Evolutionary conservation across 2,797 vertebrate species (phyloP).

Genomic region (Urosaurus nigricauda): DNA sequence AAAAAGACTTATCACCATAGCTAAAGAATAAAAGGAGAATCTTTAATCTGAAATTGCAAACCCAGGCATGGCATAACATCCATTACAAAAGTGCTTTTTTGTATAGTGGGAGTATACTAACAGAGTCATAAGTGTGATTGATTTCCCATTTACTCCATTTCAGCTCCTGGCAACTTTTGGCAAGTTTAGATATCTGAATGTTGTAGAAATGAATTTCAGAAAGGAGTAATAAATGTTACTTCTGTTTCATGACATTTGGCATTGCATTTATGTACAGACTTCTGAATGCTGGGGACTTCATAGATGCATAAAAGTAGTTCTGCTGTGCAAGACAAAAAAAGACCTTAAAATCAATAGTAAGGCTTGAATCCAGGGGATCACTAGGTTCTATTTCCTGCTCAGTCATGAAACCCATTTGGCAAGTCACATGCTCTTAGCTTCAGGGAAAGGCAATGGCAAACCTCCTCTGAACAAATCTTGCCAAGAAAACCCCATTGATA

Average conservation of each 20-base stretch:
- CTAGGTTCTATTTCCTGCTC: no score
- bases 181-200: slow-evolving; percentile 53
- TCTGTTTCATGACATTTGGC: slow-evolving; percentile 49
- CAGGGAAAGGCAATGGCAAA: no score
- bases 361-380: no score
- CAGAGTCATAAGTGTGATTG: neutral
- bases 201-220: slow-evolving; percentile 46
- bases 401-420: no score
- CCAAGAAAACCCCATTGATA: no score
- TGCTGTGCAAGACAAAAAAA: neutral
- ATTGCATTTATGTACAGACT: slow-evolving; percentile 36
- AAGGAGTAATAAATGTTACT: slow-evolving; percentile 53
- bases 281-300: neutral
- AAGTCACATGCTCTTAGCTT: no score
- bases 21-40: slow-evolving; percentile 12
- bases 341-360: neutral
- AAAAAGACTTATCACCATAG: slow-evolving; percentile 16
- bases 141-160: neutral
- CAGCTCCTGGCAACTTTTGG: slow-evolving; percentile 51
- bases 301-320: slow-evolving; percentile 39
- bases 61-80: slow-evolving; percentile 22
- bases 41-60: slow-evolving; percentile 19
- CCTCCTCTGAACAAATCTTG: no score
- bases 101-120: slow-evolving; percentile 58
- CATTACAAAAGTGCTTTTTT: slow-evolving; percentile 51